Percentiles rank a stretch among this genome's conserved stretches.
Evolutionary conservation across 2,113 vertebrate species (phyloP).

Genomic region (Poeciliopsis turrubarensis): DNA sequence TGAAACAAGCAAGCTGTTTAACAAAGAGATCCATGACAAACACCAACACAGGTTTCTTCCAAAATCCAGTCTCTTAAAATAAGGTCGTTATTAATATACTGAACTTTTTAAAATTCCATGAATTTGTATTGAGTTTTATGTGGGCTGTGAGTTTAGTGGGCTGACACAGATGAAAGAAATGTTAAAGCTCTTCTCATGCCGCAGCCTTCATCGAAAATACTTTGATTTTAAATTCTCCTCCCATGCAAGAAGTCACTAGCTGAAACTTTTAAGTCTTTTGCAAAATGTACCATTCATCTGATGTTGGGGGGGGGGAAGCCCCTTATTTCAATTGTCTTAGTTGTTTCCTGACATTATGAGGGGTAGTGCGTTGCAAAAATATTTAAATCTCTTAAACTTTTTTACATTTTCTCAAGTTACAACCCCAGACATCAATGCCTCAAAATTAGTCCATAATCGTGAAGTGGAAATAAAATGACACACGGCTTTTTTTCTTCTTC

Average conservation of each 20-base stretch:
- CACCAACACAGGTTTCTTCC: slow-evolving; percentile 12
- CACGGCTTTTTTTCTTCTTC: not conserved
- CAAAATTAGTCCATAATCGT: not conserved
- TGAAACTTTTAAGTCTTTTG: slow-evolving; percentile 11
- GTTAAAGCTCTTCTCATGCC: slow-evolving; percentile 1
- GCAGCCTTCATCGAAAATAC: not conserved
- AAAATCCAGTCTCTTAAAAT: slow-evolving; percentile 15
- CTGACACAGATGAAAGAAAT: slow-evolving; percentile 8
- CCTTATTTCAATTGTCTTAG: not conserved
- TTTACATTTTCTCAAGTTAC: not conserved
- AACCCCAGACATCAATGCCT: not conserved
- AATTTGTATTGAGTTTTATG: not conserved
- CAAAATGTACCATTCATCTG: slow-evolving; percentile 22
- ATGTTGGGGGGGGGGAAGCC: not conserved
- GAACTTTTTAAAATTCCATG: slow-evolving; percentile 18
- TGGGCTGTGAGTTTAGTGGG: slow-evolving; percentile 2
- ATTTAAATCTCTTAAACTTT: not conserved
- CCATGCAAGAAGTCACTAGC: not conserved
- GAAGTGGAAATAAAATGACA: not conserved
- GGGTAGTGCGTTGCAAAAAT: too few species aligned
- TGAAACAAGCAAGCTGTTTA: slow-evolving; percentile 40
- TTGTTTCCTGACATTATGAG: not conserved
- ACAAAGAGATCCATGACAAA: slow-evolving; percentile 36
- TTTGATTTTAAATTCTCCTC: not conserved
- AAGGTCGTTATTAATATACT: slow-evolving; percentile 20